A percentile compares a stretch with the other conserved stretches of the same genome.
phyloP scores from a whole-genome alignment of 1,140 invertebrate genomes.

The Glossosoma conforme region DNA sequence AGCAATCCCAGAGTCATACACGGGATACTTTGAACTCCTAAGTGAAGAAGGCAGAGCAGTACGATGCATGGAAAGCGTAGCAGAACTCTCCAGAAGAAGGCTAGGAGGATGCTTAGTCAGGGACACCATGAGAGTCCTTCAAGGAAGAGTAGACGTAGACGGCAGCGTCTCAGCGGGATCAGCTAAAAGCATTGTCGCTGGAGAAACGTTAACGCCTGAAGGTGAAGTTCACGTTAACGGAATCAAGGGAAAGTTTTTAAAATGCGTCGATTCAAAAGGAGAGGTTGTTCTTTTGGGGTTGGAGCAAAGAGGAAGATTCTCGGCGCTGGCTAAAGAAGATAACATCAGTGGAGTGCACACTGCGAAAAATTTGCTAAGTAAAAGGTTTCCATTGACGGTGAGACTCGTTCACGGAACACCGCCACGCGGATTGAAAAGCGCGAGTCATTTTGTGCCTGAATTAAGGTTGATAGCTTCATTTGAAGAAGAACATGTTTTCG shows the following conservation, averaged over 20 bases:
- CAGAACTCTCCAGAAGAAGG: slow-evolving; percentile 70
- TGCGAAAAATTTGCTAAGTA: slow-evolving; percentile 77
- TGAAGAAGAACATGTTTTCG: slow-evolving; percentile 81
- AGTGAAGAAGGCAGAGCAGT: slow-evolving; percentile 89
- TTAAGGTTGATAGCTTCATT: slow-evolving; percentile 77
- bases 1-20: slow-evolving; percentile 84
- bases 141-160: slow-evolving; percentile 61
- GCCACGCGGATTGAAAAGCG: slow-evolving; percentile 71
- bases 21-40: slow-evolving; percentile 89
- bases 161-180: slow-evolving; percentile 66
- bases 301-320: slow-evolving; percentile 86
- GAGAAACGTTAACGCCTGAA: slow-evolving; percentile 73
- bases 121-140: slow-evolving; percentile 78
- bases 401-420: slow-evolving; percentile 82
- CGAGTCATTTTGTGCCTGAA: slow-evolving; percentile 76
- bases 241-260: slow-evolving; percentile 69
- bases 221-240: slow-evolving; percentile 62
- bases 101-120: slow-evolving; percentile 79
- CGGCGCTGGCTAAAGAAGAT: slow-evolving; percentile 81
- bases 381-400: slow-evolving; percentile 85
- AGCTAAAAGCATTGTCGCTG: slow-evolving; percentile 64
- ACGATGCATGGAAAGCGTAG: slow-evolving; percentile 82
- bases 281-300: slow-evolving; percentile 77
- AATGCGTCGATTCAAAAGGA: slow-evolving; percentile 79
- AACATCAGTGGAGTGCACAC: slow-evolving; percentile 91